A percentile compares a stretch with the other conserved stretches of the same genome.
These are phyloP conservation scores for Ectropis crepuscularia DNA, from an alignment of 2,888 invertebrate genomes.

Conservation along the genomic window DNA sequence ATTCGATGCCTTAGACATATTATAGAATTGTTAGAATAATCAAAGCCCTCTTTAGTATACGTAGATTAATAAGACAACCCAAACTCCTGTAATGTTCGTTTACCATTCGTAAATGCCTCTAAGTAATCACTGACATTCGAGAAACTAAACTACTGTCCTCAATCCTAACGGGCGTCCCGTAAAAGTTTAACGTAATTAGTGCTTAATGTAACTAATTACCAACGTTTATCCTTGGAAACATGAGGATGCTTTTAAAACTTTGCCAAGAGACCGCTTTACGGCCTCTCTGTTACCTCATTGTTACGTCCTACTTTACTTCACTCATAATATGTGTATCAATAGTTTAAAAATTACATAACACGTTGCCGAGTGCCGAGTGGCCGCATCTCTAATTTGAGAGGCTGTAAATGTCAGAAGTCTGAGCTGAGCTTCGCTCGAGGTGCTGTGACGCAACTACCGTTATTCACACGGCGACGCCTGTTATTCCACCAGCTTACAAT, in stretches of 20 bases:
- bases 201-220: slow-evolving; percentile 10
- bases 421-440: slow-evolving; percentile 38
- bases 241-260: slow-evolving; percentile 31
- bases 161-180: not conserved
- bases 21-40: no score
- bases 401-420: slow-evolving; percentile 56
- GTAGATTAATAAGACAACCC: no score
- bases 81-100: no score
- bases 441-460: slow-evolving; percentile 67
- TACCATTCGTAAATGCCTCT: not conserved
- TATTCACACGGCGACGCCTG: slow-evolving; percentile 66
- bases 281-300: slow-evolving; percentile 22
- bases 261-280: slow-evolving; percentile 14
- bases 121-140: slow-evolving; percentile 1
- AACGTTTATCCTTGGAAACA: slow-evolving; percentile 8
- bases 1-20: no score
- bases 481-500: slow-evolving; percentile 55
- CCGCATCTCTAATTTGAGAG: slow-evolving; percentile 52
- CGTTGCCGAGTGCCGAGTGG: slow-evolving; percentile 44
- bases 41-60: no score
- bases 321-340: slow-evolving; percentile 40
- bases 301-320: slow-evolving; percentile 30
- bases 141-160: slow-evolving; percentile 2
- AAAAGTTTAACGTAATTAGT: slow-evolving; percentile 12
- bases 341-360: slow-evolving; percentile 47